phyloP scores from a whole-genome alignment of 2,888 invertebrate species.

The Leptopilina myrica region DNA sequence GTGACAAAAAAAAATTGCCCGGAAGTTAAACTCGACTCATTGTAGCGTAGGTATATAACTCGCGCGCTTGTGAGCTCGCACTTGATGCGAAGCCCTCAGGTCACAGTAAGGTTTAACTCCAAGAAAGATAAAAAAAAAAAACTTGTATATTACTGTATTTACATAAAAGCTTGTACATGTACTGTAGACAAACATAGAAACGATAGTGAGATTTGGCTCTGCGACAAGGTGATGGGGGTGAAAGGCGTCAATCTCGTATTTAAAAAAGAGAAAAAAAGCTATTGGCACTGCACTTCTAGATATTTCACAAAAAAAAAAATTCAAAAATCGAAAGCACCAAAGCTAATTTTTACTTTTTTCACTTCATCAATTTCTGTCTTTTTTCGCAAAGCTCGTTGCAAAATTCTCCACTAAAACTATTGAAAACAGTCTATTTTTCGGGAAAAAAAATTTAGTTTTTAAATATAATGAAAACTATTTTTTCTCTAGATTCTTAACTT shows the following conservation, averaged over 20 bases:
- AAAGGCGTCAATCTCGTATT: conserved; percentile 21
- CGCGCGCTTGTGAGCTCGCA: conserved; percentile 54
- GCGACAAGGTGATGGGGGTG: background rate
- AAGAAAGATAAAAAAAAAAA: conserved; percentile 58
- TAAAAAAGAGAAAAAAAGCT: conserved; percentile 13
- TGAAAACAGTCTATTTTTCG: background rate
- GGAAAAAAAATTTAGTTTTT: too few relatives aligned
- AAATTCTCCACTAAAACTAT: conserved; percentile 6
- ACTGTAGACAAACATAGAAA: conserved; percentile 59
- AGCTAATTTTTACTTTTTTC: conserved; percentile 23
- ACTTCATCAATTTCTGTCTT: background rate
- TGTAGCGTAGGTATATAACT: conserved; percentile 49
- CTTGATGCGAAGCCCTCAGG: conserved; percentile 55
- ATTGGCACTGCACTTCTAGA: conserved; percentile 22
- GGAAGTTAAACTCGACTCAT: conserved; percentile 51
- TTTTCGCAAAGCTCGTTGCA: background rate
- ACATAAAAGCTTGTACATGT: conserved; percentile 66
- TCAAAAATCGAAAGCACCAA: conserved; percentile 19
- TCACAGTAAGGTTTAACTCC: conserved; percentile 73
- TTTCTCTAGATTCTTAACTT: too few relatives aligned
- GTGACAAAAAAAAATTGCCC: conserved; percentile 48
- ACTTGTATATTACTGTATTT: conserved; percentile 74
- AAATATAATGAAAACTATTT: too few relatives aligned
- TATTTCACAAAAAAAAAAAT: background rate
- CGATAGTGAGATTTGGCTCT: conserved; percentile 32